Evolutionary conservation across 1,140 invertebrate genomes (phyloP), one percentile per base, ranked within the genome.

Genomic region (Colletes gigas): DNA sequence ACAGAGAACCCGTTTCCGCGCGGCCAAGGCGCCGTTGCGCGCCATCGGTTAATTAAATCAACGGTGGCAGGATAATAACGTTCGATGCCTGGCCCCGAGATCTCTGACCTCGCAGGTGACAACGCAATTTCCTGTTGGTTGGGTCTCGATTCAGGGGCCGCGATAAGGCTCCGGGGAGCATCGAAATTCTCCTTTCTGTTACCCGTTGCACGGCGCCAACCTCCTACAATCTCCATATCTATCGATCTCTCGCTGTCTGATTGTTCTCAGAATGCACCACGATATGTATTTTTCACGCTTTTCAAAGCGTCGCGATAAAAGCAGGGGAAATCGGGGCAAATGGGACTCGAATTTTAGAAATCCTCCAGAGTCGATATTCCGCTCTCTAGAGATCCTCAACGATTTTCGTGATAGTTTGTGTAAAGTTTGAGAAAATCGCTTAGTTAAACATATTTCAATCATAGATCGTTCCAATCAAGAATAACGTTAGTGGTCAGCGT

Each of bases 21-120:
- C 41, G 6, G 9, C 47, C 54, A 14, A 30, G 14, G 67, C 54
- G 19, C 30, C 30, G 30, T 30, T 30, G 30, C 30, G 30, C 30
- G 30, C 15, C 30, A 78, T 68, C 68, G 44, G 39, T 78, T 78
- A 83, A 84, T 83, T 75, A 79, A 80, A 83, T 80, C 71, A 50
- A 66, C 19, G 60, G 15, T 8, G 41, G 6, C 50, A 15, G 44
- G 47, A 68, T 59, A 57, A 47, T 50, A 21, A 21, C 21, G 55
- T 54, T 30, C 62, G 62, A 66, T 8, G 62, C 12, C 52, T 19
- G 62, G 30, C 54, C 12, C 19, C 12, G 70, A 19, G 65, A 65
- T 65, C 76, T 65, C 15, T 55, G 68, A 71, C 67, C 59, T 14
- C 76, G 21, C 52, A 80, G 67, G 67, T 68, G 77, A 73, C 55